Evolutionary conservation across 2,797 vertebrate genomes (phyloP), one percentile per base, ranked within the genome.

Genomic region (Halcyon smyrnensis): DNA sequence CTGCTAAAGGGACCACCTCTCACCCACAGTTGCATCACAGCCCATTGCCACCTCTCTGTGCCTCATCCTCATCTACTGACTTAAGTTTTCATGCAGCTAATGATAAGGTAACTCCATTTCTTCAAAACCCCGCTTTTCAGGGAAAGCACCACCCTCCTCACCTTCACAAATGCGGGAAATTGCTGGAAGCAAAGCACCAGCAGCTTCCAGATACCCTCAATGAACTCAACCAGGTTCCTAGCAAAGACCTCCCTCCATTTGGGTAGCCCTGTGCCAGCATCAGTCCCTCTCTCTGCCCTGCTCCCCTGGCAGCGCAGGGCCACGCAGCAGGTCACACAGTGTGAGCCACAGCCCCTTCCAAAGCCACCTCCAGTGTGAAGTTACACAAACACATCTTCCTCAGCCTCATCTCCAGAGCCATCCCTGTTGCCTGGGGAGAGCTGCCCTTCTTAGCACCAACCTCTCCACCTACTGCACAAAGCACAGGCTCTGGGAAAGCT

Each of bases 211-310:
- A 15, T 9, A 36, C 1, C 39, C 39, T 77, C 73, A 74, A 0
- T 18, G 39, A 62, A 21, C 13, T 70, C 77, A 85, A 23, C 51
- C 39, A 41, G 24, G 15, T 6, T 84, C 70, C 81, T 15, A 46
- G 57, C 60, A 64, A 53, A 73, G 69, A 12, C 18, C 30, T 56
- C 60, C 8, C 6, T 41, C 74, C 2, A 0, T 56, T 20, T n/a
- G 71, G 50, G 41, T 13, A 45, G 46, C 23, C 9, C 64, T 12
- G 12, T 34, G 48, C 23, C 76, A 90, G 45, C 57, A 28, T 5
- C 3, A 0, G 6, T 34, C 6, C 50, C 46, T 3, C 3, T 7
- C 56, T 41, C 48, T 82, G 53, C 37, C 41, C 27, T 3, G 0
- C 37, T 73, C n/a, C 28, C 12, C 37, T 21, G 28, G 41, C 36